Evolutionary conservation across 2,797 vertebrate species (phyloP).

Genomic region (Myotis pilosus): DNA sequence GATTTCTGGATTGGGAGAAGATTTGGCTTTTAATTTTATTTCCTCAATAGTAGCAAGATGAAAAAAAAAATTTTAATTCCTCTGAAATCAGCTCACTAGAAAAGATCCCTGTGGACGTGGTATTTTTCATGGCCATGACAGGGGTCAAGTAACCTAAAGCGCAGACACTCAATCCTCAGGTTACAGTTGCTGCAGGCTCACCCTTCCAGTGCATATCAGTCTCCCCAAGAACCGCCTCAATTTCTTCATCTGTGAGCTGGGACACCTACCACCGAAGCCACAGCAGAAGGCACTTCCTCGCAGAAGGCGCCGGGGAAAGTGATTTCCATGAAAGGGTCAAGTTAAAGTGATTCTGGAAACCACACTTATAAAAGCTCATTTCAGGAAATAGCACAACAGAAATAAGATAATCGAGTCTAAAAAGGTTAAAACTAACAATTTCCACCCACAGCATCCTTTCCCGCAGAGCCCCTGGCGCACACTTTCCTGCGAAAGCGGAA

Average conservation of each 20-base stretch:
- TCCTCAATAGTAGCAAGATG: background rate
- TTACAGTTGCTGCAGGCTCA: accelerated
- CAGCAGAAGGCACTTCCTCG: background rate
- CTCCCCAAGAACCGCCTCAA: background rate
- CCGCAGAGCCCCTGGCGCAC: background rate
- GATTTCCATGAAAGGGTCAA: constrained; percentile 42
- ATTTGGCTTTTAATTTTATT: constrained; percentile 24
- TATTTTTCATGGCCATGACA: background rate
- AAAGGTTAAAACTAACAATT: constrained; percentile 60
- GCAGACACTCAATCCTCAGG: background rate
- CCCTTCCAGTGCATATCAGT: background rate
- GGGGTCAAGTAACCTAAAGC: background rate
- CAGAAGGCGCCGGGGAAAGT: background rate
- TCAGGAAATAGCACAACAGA: constrained; percentile 50
- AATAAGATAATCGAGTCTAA: constrained; percentile 24
- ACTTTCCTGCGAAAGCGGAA: background rate
- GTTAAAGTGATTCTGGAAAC: constrained; percentile 56
- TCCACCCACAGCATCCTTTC: constrained; percentile 56
- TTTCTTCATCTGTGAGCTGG: background rate
- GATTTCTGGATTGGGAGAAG: background rate
- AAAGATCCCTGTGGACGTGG: background rate
- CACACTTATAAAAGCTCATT: constrained; percentile 52
- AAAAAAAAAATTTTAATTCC: background rate
- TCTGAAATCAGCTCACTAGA: background rate
- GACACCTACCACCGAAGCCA: background rate